These are phyloP conservation scores for Pterophyllum scalare DNA, from an alignment of 2,113 vertebrate species.

Conservation along the genomic window DNA sequence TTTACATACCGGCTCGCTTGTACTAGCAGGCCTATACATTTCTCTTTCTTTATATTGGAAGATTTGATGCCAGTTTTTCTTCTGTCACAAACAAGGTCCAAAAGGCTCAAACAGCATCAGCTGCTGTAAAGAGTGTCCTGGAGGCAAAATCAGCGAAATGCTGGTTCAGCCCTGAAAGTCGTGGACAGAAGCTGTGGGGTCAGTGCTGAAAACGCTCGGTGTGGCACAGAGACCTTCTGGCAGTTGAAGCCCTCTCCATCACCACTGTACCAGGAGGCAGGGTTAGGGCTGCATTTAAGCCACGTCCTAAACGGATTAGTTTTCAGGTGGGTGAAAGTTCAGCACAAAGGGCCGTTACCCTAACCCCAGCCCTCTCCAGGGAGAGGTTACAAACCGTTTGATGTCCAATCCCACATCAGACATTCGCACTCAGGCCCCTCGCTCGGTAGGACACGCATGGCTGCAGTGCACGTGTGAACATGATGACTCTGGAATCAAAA, in stretches of 20 bases:
- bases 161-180: neutral
- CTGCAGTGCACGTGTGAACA: neutral
- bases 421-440: neutral
- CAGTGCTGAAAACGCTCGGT: too few species aligned
- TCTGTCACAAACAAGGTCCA: neutral
- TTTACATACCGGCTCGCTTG: neutral
- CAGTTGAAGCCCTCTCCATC: too few species aligned
- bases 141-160: neutral
- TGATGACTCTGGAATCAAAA: neutral
- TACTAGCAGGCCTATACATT: neutral
- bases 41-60: too few species aligned
- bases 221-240: too few species aligned
- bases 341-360: neutral
- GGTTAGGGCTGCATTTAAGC: too few species aligned
- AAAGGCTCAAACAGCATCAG: neutral
- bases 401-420: neutral
- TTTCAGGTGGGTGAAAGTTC: neutral
- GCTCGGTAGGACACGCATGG: neutral
- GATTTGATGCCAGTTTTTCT: neutral
- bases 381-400: neutral
- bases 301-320: too few species aligned
- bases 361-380: fast-evolving
- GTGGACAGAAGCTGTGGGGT: too few species aligned
- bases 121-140: neutral
- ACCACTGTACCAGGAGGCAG: too few species aligned